Percentiles rank a stretch among this genome's conserved stretches.
Evolutionary conservation across 2,797 vertebrate genomes (phyloP).

Genomic region (Gymnoscopelus braueri): DNA sequence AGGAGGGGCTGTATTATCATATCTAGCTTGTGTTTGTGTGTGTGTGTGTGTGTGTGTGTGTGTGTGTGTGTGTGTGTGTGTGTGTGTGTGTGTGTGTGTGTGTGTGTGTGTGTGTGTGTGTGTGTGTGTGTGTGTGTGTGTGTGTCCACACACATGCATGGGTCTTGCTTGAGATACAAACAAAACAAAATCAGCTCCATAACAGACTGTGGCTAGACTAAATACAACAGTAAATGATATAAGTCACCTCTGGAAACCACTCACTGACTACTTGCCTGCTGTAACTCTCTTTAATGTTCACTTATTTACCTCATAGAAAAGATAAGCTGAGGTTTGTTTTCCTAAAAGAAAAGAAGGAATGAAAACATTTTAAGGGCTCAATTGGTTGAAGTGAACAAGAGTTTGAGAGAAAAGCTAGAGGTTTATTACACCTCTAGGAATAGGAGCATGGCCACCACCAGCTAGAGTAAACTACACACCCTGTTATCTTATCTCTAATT

Average conservation of each 20-base stretch:
- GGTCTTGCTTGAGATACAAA: too few species aligned
- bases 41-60: too few species aligned
- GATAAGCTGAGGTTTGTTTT: conserved; percentile 24
- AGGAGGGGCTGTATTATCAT: conserved; percentile 61
- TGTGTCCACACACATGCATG: too few species aligned
- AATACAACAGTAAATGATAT: conserved; percentile 18
- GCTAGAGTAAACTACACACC: conserved; percentile 31
- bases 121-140: too few species aligned
- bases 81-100: too few species aligned
- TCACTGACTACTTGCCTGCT: background rate
- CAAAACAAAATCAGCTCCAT: too few species aligned
- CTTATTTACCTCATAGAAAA: conserved; percentile 44
- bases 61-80: too few species aligned
- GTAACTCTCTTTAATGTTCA: conserved; percentile 46
- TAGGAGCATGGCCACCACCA: conserved; percentile 25
- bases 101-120: too few species aligned
- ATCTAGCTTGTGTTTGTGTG: conserved; percentile 4
- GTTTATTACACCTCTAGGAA: conserved; percentile 5
- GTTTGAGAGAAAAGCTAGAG: conserved; percentile 24
- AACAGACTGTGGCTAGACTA: conserved; percentile 17
- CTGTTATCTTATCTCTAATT: conserved; percentile 46
- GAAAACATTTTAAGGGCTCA: conserved; percentile 48
- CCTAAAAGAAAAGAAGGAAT: too few species aligned
- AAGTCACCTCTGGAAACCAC: conserved; percentile 20
- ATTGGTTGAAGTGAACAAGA: conserved; percentile 1